Conservation (phyloP, 2,888 invertebrate genomes). For the Arrhopalites spinosus region DNA sequence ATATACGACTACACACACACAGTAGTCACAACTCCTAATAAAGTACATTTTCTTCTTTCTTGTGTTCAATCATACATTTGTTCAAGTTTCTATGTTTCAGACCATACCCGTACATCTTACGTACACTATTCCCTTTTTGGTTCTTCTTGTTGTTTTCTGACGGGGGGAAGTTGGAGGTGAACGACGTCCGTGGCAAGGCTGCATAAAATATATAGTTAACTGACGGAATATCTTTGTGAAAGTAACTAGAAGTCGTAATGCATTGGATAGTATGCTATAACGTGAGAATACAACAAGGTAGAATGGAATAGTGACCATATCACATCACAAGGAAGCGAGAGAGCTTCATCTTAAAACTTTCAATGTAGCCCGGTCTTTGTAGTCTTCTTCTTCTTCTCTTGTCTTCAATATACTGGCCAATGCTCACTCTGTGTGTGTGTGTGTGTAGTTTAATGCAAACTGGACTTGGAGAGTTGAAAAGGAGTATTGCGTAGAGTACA, state of each 20-base stretch:
- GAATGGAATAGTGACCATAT: slow-evolving; percentile 25
- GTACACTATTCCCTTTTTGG: neutral
- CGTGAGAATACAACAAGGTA: slow-evolving; percentile 3
- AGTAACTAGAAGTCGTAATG: slow-evolving; percentile 8
- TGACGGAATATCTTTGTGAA: slow-evolving; percentile 13
- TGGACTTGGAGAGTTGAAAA: neutral
- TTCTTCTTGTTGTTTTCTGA: neutral
- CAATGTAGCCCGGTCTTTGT: neutral
- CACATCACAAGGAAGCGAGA: slow-evolving; percentile 21
- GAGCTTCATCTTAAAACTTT: slow-evolving; percentile 24
- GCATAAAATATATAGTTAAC: neutral
- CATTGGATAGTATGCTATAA: slow-evolving; percentile 17
- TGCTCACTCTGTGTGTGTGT: neutral
- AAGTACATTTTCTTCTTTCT: neutral
- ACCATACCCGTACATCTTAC: neutral
- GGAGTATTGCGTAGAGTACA: neutral
- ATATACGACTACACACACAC: neutral
- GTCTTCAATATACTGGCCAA: neutral
- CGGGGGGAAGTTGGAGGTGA: neutral
- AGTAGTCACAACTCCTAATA: neutral
- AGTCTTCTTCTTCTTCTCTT: neutral
- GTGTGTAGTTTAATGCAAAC: slow-evolving; percentile 6
- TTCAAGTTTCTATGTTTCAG: neutral
- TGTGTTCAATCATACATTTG: slow-evolving; percentile 7
- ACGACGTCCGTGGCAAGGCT: neutral